Evolutionary conservation across 2,113 vertebrate species (phyloP).

Genomic region (Onychostoma macrolepis): DNA sequence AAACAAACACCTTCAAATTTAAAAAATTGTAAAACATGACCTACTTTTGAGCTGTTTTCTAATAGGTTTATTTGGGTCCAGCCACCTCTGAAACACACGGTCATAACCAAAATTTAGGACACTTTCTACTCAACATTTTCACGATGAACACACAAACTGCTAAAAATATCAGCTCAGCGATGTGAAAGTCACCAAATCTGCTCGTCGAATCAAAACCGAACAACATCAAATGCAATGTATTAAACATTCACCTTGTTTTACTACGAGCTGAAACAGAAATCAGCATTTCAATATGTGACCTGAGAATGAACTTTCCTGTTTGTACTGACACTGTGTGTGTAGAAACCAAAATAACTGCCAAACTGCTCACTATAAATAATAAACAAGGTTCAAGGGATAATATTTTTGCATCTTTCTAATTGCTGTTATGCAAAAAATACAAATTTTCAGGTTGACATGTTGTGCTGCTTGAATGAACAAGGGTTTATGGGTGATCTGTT

Average conservation of each 20-base stretch:
- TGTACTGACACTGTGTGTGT: slow-evolving; percentile 10
- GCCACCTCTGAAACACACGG: slow-evolving; percentile 84
- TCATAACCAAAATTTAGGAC: background rate
- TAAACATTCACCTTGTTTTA: slow-evolving; percentile 15
- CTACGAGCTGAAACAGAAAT: background rate
- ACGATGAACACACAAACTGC: background rate
- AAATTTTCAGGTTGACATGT: background rate
- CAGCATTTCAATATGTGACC: slow-evolving; percentile 31
- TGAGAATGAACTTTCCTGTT: slow-evolving; percentile 28
- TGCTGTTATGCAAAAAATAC: background rate
- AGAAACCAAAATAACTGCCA: background rate
- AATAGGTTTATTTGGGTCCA: slow-evolving; percentile 97
- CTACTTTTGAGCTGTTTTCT: slow-evolving; percentile 99
- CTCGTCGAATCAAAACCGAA: background rate
- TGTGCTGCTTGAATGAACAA: background rate
- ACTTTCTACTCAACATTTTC: slow-evolving; percentile 8
- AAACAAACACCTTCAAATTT: background rate
- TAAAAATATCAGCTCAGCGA: background rate
- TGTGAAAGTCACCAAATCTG: background rate
- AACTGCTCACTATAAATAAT: slow-evolving; percentile 21
- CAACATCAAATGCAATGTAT: background rate
- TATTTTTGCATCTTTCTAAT: background rate
- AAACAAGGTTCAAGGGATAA: background rate
- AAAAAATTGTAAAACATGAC: slow-evolving; percentile 71
- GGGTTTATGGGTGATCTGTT: background rate